Base-by-base conservation (phyloP, 2,888 invertebrate genomes). In the Dyspetes luteomarginatus region DNA sequence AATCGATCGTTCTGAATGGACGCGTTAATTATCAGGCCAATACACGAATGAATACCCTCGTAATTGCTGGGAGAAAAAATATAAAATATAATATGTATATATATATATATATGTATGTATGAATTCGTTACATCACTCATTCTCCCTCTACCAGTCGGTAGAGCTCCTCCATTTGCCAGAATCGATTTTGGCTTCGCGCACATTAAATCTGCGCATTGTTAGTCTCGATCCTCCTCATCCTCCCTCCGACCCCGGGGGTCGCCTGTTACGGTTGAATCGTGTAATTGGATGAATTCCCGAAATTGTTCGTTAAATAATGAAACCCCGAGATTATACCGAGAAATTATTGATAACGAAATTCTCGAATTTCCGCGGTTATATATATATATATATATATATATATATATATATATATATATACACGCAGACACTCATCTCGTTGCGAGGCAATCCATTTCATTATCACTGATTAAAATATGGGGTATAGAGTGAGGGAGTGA, bases 161-260 rank as follows among this genome's bases (percentile, higher is more conserved):
- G 17, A 15, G 19, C 22, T 41, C 15, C 55, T 60, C 60, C 71
- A 67, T 76, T 76, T 56, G 67, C 55, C 50, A 41, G 55, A 80
- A 80, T 80, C 72, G 76, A 80, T 76, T 72, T 60, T 76, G 52
- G 72, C 72, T 48, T 55, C 76, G 76, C 67, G 72, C 72, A 72
- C 76, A 72, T 76, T 72, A 80, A 74, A 80, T 72, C 67, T 76
- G 67, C 76, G 76, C 76, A 76, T 80, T 72, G 76, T 80, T 62
- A 80, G 72, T 30, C 76, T 76, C 76, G 62, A 76, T 76, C 69
- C 56, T 74, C 52, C 62, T 30, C 48, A 5, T 48, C 48, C 48
- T 3, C 15, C 48, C 17, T n/a, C 7, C 36, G 36, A 36, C 36
- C 36, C 36, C n/a, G n/a, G n/a, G n/a, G n/a, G n/a, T n/a, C 26